Conservation (phyloP, 2,797 vertebrate species). For the Mustela erminea region DNA sequence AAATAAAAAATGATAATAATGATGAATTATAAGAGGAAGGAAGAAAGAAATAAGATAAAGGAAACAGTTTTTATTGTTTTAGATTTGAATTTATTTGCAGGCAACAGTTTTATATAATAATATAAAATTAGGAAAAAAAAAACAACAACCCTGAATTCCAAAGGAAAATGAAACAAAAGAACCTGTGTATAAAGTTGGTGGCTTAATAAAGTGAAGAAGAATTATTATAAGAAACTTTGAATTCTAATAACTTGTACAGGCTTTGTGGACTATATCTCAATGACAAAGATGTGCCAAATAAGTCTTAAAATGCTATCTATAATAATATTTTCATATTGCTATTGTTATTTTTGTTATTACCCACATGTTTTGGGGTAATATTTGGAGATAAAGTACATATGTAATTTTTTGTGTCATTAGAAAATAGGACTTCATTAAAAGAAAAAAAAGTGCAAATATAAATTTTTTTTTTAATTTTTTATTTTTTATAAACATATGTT, state of each 20-base stretch:
- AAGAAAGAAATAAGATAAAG: neutral
- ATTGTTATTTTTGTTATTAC: neutral
- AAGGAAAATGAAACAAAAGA: neutral
- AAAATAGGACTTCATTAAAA: neutral
- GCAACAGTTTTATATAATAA: neutral
- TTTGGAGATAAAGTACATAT: neutral
- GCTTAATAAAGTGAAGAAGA: neutral
- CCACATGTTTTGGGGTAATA: neutral
- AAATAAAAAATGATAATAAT: neutral
- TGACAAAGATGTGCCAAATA: neutral
- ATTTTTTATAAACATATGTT: too few relatives aligned
- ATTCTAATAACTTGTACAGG: neutral
- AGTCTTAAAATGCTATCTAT: neutral
- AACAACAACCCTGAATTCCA: neutral
- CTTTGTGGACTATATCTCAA: neutral
- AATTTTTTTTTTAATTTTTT: too few relatives aligned
- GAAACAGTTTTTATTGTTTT: neutral
- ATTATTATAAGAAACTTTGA: neutral
- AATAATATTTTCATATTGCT: neutral
- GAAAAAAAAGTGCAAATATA: neutral
- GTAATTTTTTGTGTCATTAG: neutral
- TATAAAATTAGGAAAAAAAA: neutral
- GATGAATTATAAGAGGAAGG: neutral
- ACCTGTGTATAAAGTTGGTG: neutral
- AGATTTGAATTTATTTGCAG: conserved; percentile 11